Conservation (phyloP, 2,113 vertebrate genomes). For the Agapornis roseicollis region DNA sequence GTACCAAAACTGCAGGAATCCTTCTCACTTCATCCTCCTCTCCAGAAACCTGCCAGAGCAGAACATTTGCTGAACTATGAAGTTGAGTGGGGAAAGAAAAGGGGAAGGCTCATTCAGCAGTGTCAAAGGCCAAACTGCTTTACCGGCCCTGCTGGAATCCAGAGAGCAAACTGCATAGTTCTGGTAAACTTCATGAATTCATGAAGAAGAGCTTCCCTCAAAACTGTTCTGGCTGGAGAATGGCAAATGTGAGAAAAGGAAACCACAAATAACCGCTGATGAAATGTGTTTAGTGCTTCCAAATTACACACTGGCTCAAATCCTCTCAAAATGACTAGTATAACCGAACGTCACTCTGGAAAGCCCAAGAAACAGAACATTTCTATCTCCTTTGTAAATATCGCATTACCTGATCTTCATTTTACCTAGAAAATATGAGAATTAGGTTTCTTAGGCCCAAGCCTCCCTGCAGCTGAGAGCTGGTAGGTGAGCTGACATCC, state of each 20-base stretch:
- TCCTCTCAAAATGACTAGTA: not conserved
- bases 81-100: constrained; percentile 18
- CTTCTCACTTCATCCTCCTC: not conserved
- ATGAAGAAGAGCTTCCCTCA: not conserved
- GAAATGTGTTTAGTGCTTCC: constrained; percentile 21
- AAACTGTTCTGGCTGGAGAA: constrained; percentile 12
- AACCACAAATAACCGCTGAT: constrained; percentile 37
- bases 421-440: not conserved
- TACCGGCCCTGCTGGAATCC: not conserved
- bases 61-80: constrained; percentile 6
- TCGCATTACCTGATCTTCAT: not conserved
- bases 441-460: not conserved
- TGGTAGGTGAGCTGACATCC: not conserved
- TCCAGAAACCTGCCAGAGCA: not conserved
- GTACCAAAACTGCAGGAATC: not conserved
- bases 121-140: constrained; percentile 21
- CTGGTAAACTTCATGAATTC: not conserved
- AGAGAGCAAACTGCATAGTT: not conserved
- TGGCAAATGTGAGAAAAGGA: not conserved
- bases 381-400: not conserved
- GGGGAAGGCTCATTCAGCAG: not conserved
- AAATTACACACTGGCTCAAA: not conserved
- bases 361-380: not conserved
- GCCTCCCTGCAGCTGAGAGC: not conserved
- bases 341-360: not conserved